Conservation (phyloP, 2,113 vertebrate species). For the Heterochromis multidens region DNA sequence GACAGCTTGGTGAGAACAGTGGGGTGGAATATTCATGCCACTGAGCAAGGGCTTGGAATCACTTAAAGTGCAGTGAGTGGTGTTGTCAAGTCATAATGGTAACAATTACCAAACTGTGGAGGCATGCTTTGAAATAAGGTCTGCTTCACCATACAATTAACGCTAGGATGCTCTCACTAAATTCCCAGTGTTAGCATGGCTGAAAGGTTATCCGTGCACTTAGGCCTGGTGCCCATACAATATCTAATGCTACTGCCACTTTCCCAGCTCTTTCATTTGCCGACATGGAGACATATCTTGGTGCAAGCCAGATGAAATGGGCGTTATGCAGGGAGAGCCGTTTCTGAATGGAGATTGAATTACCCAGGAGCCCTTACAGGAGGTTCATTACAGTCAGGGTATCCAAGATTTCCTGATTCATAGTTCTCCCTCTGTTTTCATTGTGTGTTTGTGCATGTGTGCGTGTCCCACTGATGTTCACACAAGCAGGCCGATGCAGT, state of each 20-base stretch:
- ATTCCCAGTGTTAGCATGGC: conserved; percentile 40
- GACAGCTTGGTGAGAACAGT: conserved; percentile 61
- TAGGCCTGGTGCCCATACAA: conserved; percentile 37
- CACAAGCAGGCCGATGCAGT: conserved; percentile 29
- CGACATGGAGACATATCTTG: conserved; percentile 17
- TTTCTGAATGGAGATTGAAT: conserved; percentile 59
- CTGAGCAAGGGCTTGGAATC: conserved; percentile 55
- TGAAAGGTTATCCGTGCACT: conserved; percentile 56
- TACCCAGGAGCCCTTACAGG: conserved; percentile 43
- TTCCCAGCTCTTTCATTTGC: conserved; percentile 12
- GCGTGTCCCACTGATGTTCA: background rate
- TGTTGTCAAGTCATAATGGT: conserved; percentile 52
- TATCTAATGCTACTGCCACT: conserved; percentile 32
- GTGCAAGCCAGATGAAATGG: conserved; percentile 41
- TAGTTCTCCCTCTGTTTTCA: background rate
- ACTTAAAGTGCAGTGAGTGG: conserved; percentile 44
- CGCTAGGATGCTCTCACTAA: conserved; percentile 21
- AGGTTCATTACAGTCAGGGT: conserved; percentile 45
- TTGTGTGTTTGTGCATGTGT: background rate
- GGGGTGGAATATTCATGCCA: conserved; percentile 74
- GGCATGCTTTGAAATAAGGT: conserved; percentile 42
- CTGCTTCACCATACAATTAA: conserved; percentile 50
- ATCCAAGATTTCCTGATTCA: conserved; percentile 43
- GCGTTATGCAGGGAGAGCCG: conserved; percentile 15
- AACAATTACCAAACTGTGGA: conserved; percentile 61